These are phyloP conservation scores for Iphiclides podalirius DNA, from an alignment of 2,888 invertebrate genomes.

Conservation along the genomic window DNA sequence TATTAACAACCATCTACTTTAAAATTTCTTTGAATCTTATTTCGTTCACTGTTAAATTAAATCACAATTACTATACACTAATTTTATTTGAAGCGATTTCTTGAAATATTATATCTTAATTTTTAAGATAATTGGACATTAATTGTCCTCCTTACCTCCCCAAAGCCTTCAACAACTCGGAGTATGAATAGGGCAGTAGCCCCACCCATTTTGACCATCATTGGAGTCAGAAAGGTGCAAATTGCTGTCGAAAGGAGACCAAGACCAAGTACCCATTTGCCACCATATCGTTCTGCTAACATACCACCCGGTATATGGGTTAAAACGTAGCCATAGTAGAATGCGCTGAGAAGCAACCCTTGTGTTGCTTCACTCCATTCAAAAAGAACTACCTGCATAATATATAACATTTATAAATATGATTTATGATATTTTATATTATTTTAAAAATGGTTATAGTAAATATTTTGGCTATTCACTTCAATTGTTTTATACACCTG, in stretches of 20 bases:
- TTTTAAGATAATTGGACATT: no score
- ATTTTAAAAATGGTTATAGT: not conserved
- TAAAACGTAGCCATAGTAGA: slow-evolving; percentile 91
- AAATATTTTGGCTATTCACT: no score
- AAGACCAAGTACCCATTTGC: slow-evolving; percentile 89
- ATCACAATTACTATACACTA: no score
- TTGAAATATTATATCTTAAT: no score
- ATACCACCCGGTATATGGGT: slow-evolving; percentile 92
- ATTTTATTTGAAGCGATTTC: no score
- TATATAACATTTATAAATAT: slow-evolving; percentile 16
- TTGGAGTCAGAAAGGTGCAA: slow-evolving; percentile 89
- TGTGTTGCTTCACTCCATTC: slow-evolving; percentile 86
- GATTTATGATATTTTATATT: no score
- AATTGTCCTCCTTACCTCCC: slow-evolving; percentile 88
- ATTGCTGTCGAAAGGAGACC: slow-evolving; percentile 90
- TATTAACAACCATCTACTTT: no score
- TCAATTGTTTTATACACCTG: no score
- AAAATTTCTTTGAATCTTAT: no score
- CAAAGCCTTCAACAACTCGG: slow-evolving; percentile 78
- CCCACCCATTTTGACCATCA: slow-evolving; percentile 81
- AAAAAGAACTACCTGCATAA: slow-evolving; percentile 54
- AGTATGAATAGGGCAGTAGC: slow-evolving; percentile 77
- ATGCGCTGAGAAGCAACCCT: slow-evolving; percentile 88
- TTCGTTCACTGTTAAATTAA: no score
- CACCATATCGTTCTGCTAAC: slow-evolving; percentile 89